Percentiles rank a stretch among this genome's conserved stretches.
Evolutionary conservation across 2,888 invertebrate species (phyloP).

Genomic region (Andrena bucephala): DNA sequence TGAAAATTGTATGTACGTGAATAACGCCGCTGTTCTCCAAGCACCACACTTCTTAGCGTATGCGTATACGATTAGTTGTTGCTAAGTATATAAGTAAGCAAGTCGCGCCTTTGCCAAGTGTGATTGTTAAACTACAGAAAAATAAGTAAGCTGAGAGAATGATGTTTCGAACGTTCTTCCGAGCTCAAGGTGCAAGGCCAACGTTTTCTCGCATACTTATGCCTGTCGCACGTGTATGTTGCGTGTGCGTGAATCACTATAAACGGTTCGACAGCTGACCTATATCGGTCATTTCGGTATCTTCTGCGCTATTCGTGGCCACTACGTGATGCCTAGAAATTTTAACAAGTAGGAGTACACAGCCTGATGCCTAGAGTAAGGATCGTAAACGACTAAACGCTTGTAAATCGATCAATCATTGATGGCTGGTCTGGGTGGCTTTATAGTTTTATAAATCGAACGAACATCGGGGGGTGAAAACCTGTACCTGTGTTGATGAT

Average conservation of each 20-base stretch:
- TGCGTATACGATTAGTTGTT: conserved; percentile 29
- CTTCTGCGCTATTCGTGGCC: conserved; percentile 78
- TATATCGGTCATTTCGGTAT: conserved; percentile 82
- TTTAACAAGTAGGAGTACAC: not conserved
- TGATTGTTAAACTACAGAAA: conserved; percentile 47
- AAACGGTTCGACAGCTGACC: conserved; percentile 78
- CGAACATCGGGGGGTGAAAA: not conserved
- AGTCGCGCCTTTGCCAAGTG: conserved; percentile 53
- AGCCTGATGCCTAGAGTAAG: no score
- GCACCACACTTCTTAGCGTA: conserved; percentile 46
- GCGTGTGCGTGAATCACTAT: conserved; percentile 73
- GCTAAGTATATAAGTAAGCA: conserved; percentile 45
- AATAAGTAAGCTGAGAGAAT: conserved; percentile 17
- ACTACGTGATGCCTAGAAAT: conserved; percentile 76
- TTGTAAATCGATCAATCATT: no score
- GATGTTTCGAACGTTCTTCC: conserved; percentile 21
- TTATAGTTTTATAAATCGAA: no score
- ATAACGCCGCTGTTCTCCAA: conserved; percentile 54
- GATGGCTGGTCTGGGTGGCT: no score
- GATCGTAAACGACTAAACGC: no score
- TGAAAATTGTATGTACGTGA: conserved; percentile 38
- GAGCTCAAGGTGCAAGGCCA: conserved; percentile 29
- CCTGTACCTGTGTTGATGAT: conserved; percentile 78
- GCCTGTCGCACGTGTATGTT: not conserved
- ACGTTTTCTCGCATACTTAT: conserved; percentile 56